Base-by-base conservation (phyloP, 1,140 invertebrate genomes). In the Aradophagus sp. region DNA sequence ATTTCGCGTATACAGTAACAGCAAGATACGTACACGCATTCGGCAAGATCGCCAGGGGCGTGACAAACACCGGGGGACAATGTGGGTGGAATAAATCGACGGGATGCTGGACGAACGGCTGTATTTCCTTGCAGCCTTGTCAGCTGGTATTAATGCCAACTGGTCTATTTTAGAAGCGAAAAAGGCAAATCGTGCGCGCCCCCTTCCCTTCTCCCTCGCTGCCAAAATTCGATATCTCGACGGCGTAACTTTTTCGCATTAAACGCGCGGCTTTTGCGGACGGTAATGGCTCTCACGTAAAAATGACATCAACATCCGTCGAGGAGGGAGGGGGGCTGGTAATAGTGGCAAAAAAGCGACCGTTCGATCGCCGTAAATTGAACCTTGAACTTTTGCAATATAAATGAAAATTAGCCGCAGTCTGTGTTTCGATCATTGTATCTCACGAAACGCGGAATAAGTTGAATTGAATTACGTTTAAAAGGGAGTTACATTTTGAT, bases 61-160 rank as follows among this genome's bases (percentile, higher is more conserved):
- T 73, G 72, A 68, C 52, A 63, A 61, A 39, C 47, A 34, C 27
- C 41, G 20, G 44, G 45, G 47, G 39, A 39, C 44, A 42, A 41
- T 50, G 50, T 62, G 55, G 62, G 62, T 55, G 39, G 63, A 71
- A 74, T 71, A 74, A 68, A 74, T 74, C 63, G 67, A 70, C 59
- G 59, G 45, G 20, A 59, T 50, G 31, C 45, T 45, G 41, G 44
- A 31, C 65, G 52, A 14, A 59, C 26, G 38, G 34, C 26, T 55
- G 56, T 68, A 74, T 74, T 74, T 74, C 42, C 58, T 68, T 31
- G 36, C 42, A 47, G 45, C 31, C 26, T 36, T 69, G 56, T 70
- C 58, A 52, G 31, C 56, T 55, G 55, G 47, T 69, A 68, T 71
- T 68, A 75, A 75, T 68, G 53, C 55, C 58, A 62, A 74, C 56